Conservation (phyloP, 2,888 invertebrate species). For the Hydropsyche betteni region DNA sequence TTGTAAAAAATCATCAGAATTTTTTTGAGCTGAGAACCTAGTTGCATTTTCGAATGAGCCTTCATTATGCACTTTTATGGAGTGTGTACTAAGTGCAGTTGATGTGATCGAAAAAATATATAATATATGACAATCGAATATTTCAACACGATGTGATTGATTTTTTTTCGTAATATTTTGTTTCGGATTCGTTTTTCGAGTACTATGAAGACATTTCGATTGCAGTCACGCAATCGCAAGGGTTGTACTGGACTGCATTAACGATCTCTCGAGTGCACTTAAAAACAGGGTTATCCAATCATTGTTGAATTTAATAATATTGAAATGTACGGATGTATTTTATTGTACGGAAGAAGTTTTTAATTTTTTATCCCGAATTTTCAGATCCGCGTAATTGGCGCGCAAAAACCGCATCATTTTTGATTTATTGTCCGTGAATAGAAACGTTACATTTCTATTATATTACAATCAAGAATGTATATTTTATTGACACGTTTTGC, state of each 20-base stretch:
- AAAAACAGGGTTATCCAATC: neutral
- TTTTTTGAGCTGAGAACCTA: too few relatives aligned
- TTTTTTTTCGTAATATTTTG: too few relatives aligned
- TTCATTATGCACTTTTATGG: too few relatives aligned
- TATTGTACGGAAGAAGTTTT: constrained; percentile 6
- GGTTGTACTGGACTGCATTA: neutral
- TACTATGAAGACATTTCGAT: constrained; percentile 25
- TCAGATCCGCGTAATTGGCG: neutral
- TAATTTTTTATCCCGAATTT: neutral
- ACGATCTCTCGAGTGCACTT: neutral
- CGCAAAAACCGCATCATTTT: neutral
- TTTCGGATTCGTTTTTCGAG: neutral
- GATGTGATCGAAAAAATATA: too few relatives aligned
- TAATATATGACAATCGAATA: too few relatives aligned
- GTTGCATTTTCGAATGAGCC: too few relatives aligned
- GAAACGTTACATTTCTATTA: neutral
- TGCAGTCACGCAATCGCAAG: constrained; percentile 21
- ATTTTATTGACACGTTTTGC: constrained; percentile 13
- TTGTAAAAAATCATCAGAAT: too few relatives aligned
- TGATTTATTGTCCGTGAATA: constrained; percentile 5
- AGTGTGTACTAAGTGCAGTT: too few relatives aligned
- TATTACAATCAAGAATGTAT: too few relatives aligned
- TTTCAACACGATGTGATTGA: too few relatives aligned
- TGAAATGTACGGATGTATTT: too few relatives aligned
- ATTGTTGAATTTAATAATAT: too few relatives aligned